Conservation (phyloP, 2,113 vertebrate genomes). For the Cheirogaleus medius region DNA sequence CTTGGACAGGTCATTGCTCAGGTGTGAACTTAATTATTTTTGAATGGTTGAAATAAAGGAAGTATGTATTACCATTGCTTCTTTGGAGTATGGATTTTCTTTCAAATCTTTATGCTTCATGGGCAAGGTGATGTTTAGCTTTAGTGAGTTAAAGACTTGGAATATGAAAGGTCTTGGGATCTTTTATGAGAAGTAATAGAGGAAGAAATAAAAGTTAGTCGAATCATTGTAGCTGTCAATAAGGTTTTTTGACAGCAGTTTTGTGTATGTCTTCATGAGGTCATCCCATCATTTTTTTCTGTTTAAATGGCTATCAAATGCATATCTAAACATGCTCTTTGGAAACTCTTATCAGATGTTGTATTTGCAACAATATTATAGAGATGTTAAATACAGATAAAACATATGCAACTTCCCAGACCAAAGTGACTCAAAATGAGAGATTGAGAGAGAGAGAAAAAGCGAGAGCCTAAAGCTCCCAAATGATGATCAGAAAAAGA, state of each 20-base stretch:
- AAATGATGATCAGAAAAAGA: not conserved
- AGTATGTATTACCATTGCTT: not conserved
- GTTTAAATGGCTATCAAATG: not conserved
- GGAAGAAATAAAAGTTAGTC: not conserved
- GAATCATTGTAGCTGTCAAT: not conserved
- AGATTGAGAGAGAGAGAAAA: not conserved
- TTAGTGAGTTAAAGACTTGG: not conserved
- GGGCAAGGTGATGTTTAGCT: not conserved
- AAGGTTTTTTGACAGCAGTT: not conserved
- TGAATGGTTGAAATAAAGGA: slow-evolving; percentile 11
- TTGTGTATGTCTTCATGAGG: not conserved
- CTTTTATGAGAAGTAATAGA: not conserved
- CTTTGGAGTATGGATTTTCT: not conserved
- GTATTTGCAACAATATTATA: not conserved
- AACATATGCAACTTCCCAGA: not conserved
- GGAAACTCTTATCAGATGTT: not conserved
- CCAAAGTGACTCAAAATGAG: not conserved
- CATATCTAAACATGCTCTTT: not conserved
- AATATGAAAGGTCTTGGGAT: not conserved
- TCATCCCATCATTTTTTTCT: not conserved
- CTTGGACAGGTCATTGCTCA: not conserved
- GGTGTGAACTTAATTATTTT: not conserved
- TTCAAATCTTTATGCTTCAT: not conserved
- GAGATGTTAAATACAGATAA: not conserved
- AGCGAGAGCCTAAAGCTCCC: not conserved